Evolutionary conservation across 2,113 vertebrate genomes (phyloP).

Genomic region (western clawed frog (Xenopus tropicalis)): DNA sequence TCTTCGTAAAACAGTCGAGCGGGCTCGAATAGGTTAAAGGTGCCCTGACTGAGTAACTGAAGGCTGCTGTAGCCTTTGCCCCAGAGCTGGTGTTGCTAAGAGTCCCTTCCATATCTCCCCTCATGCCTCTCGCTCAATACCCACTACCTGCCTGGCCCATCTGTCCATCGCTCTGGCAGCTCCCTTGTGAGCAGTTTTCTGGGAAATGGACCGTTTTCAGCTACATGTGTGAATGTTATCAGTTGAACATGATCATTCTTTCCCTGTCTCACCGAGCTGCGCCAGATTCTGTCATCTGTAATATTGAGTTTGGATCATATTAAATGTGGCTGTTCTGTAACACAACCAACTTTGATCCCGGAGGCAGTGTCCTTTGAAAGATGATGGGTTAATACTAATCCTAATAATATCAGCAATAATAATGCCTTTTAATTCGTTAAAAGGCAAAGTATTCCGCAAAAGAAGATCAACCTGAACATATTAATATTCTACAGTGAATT

Average conservation of each 20-base stretch:
- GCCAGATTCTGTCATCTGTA: no score
- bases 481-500: neutral
- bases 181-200: neutral
- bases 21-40: constrained; percentile 36
- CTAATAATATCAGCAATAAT: no score
- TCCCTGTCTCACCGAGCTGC: no score
- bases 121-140: constrained; percentile 21
- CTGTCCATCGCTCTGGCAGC: constrained; percentile 9
- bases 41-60: constrained; percentile 13
- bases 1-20: no score
- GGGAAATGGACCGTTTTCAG: neutral
- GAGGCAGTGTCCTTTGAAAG: no score
- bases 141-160: constrained; percentile 37
- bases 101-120: constrained; percentile 27
- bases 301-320: no score
- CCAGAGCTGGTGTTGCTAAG: constrained; percentile 40
- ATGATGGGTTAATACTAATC: no score
- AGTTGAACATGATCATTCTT: neutral
- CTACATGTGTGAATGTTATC: neutral
- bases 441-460: no score
- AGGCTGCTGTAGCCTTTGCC: constrained; percentile 40
- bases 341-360: no score
- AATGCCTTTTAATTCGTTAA: no score
- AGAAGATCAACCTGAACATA: no score
- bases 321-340: no score